Evolutionary conservation across 2,888 invertebrate species (phyloP).

Genomic region (Ophion ellenae): DNA sequence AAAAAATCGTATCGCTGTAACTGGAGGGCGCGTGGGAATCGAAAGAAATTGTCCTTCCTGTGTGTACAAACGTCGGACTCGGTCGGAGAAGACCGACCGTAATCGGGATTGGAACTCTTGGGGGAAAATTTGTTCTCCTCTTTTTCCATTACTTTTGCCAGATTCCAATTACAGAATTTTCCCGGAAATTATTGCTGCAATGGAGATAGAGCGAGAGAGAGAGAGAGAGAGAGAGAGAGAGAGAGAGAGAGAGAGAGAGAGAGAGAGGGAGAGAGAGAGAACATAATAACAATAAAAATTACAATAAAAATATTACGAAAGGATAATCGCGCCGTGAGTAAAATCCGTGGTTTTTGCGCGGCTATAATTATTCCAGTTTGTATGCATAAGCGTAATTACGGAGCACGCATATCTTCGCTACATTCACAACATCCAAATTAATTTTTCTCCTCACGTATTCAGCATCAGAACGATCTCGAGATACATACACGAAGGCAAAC

Average conservation of each 20-base stretch:
- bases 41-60: conserved; percentile 31
- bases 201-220: too few species aligned
- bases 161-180: conserved; percentile 41
- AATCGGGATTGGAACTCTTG: conserved; percentile 70
- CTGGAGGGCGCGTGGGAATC: neutral
- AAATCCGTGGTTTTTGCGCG: neutral
- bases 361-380: conserved; percentile 12
- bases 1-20: neutral
- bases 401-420: neutral
- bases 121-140: conserved; percentile 50
- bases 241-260: too few species aligned
- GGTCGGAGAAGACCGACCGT: conserved; percentile 62
- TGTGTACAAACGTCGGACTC: conserved; percentile 32
- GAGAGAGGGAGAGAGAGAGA: conserved; percentile 6
- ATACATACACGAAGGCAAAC: neutral
- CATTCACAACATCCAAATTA: conserved; percentile 7
- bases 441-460: conserved; percentile 15
- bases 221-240: too few species aligned
- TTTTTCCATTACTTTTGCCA: conserved; percentile 15
- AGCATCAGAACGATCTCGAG: conserved; percentile 16
- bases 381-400: neutral
- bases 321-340: neutral
- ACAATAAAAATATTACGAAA: neutral
- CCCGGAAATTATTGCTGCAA: conserved; percentile 24
- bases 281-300: conserved; percentile 5